Evolutionary conservation across 2,113 vertebrate genomes (phyloP), one percentile per base, ranked within the genome.

Genomic region (Leptobrachium leishanense): DNA sequence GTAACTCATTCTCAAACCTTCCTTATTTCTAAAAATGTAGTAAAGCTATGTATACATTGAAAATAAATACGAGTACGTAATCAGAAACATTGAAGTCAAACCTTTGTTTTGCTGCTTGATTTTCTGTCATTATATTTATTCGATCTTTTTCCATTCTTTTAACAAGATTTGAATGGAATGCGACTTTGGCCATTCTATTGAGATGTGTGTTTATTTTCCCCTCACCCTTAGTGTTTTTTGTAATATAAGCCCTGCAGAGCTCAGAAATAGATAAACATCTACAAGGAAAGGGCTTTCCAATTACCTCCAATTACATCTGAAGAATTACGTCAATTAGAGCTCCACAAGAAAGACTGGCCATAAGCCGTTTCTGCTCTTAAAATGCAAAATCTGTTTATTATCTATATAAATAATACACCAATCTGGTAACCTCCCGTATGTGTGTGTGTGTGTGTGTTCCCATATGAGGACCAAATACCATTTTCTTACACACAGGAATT

Each of bases 261-360:
- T 15, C 42, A 54, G 39, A 31, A 46, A 65, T 46, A 73, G 68
- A 72, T 79, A 79, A 73, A 70, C 62, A 79, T 77, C 76, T 77
- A 55, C 57, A 46, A 31, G 8, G 70, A 40, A 77, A 76, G 53
- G 67, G 54, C 43, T 77, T 71, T 63, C 43, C 67, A 77, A 77
- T 77, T 77, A 70, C 76, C 55, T 76, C 41, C 75, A 76, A 59
- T 76, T 77, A 77, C 76, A 43, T 63, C 55, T 71, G 67, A 70
- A 77, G 76, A 70, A 62, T 77, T 41, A 50, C 39, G 76, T 70
- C 67, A 76, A 76, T 77, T 70, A 63, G 67, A 46, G 42, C 1
- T 6, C 40, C 31, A 67, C 12, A 54, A 68, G 74, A 53, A 11
- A 15, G 55, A 76, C 55, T 76, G 74, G 63, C 64, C n/a, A 77